Evolutionary conservation across 2,888 invertebrate genomes (phyloP), one percentile per base, ranked within the genome.

Genomic region (Yponomeuta sedellus): DNA sequence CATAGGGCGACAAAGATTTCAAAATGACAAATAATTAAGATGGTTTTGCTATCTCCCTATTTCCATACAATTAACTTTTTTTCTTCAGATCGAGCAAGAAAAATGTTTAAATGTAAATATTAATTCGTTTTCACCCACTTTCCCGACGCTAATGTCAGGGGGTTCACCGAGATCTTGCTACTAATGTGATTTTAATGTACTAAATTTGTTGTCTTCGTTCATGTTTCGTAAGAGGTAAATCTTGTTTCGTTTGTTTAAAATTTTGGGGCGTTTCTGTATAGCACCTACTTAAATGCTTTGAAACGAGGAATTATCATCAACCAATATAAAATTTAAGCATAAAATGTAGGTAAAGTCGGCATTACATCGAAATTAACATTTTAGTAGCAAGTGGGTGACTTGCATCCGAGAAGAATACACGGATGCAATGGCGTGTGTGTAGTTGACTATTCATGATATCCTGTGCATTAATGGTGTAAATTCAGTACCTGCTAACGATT

Each of bases 141-240:
- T 71, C 72, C 73, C 81, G 86, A 73, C 81, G 86, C 86, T 89
- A 88, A 89, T 85, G 62, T 87, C 81, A 75, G 73, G 78, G 79
- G 75, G 76, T 85, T 77, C 72, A 66, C 75, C 2, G 76, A 81
- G 83, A 83, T 85, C 78, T 81, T 61, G 75, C 72, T 83, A 85
- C 90, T 91, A 91, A 91, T 91, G 91, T 90, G 87, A 89, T 88
- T 91, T 90, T 91, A 90, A 91, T 91, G 90, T 88, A 86, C 74
- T 74, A 76, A 85, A 86, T 85, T 52, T 81, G 83, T 82, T 80
- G 70, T 75, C 74, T 80, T 82, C 78, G 81, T 82, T 78, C 86
- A 83, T 83, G 80, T 86, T 85, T 77, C 77, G 79, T 34, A 34
- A 34, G 34, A 34, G 34, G 34, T 34, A 71, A 80, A 81, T 80